Evolutionary conservation across 2,113 vertebrate species (phyloP), one percentile per base, ranked within the genome.

Genomic region (Zingel zingel): DNA sequence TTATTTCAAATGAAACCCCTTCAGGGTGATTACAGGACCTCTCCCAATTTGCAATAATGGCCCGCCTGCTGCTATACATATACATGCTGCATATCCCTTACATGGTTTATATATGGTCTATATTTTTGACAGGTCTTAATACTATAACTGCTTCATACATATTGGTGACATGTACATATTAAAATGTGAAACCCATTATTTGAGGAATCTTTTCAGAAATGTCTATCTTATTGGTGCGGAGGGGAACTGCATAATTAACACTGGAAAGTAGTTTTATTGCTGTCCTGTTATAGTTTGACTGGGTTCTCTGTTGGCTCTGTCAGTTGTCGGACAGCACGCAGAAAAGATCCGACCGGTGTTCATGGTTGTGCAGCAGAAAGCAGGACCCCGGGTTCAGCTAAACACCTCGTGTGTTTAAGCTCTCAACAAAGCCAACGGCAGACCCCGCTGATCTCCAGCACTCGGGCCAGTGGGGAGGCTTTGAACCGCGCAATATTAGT

Each of bases 401-500:
- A 81, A 84, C 68, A 36, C 66, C 51, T 78, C 5, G 15, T 76
- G 79, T 89, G 85, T 91, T 88, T 86, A 73, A 66, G 88, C 83
- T 89, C 54, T 84, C 63, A 85, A 83, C 80, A 72, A 73, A 88
- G 84, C 82, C 84, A 30, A 80, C 81, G 84, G 86, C 25, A 51
- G 30, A 86, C 69, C 66, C 13, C 79, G 59, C 80, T 84, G 84
- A 91, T 85, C 73, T 83, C 66, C 75, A 45, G 78, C 74, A 43
- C 71, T 76, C 48, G 25, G 30, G 25, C 25, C 78, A 6, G 79
- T 6, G 63, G 82, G 84, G 81, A 65, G 79, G 85, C 90, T 95
- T 93, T 94, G 92, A 95, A 93, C 86, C 36, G 62, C 75, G 83
- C 80, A 69, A 85, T 45, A 67, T 86, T 64, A 82, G 61, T 80